Conservation (phyloP, 2,888 invertebrate genomes). For the Cinara cedri region DNA sequence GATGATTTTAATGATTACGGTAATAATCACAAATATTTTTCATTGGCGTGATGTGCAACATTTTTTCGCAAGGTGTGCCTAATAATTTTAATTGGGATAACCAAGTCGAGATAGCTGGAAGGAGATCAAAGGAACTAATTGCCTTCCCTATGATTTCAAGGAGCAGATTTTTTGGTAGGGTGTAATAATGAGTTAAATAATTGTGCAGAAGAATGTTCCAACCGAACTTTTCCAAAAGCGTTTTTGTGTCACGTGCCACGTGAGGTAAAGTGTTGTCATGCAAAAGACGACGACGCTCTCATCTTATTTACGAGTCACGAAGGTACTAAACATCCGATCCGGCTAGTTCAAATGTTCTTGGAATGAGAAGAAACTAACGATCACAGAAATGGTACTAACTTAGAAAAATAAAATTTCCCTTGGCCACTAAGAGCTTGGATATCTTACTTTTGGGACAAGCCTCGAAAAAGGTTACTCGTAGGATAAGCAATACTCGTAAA, state of each 20-base stretch:
- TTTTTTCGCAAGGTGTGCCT: too few species aligned
- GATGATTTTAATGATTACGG: too few species aligned
- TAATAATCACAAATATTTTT: too few species aligned
- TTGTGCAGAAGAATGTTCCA: background rate
- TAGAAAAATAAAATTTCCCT: slow-evolving; percentile 25
- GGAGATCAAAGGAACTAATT: too few species aligned
- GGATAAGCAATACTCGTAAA: too few species aligned
- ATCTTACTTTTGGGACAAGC: slow-evolving; percentile 21
- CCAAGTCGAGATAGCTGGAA: too few species aligned
- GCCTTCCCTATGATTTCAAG: too few species aligned
- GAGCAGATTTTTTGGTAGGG: too few species aligned
- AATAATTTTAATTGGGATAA: too few species aligned
- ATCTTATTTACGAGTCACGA: background rate
- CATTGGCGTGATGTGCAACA: too few species aligned
- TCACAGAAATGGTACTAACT: background rate
- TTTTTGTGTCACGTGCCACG: slow-evolving; percentile 1
- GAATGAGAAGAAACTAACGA: background rate
- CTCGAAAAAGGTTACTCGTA: too few species aligned
- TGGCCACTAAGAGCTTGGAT: slow-evolving; percentile 6
- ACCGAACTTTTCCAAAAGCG: background rate
- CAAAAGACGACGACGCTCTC: slow-evolving; percentile 9
- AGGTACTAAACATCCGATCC: slow-evolving; percentile 9
- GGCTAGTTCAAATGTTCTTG: slow-evolving; percentile 13
- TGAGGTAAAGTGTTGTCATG: slow-evolving; percentile 19
- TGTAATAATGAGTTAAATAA: too few species aligned